Base-by-base conservation (phyloP, 37 sponge, comb jelly and placozoan genomes). In the Geodia barretti region DNA sequence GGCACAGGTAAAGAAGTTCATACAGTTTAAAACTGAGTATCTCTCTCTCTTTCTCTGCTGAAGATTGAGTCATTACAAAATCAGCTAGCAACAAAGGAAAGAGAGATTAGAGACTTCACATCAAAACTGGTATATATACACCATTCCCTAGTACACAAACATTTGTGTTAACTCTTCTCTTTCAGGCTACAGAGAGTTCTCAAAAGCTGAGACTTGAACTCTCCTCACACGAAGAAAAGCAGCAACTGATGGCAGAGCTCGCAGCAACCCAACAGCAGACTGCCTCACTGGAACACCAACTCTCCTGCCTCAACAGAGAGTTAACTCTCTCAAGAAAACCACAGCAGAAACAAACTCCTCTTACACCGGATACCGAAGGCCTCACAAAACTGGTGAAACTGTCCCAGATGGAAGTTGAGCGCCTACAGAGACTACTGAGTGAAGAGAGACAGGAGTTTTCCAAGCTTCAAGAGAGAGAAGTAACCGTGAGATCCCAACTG, bases 1-100 rank as follows among this genome's bases (percentile, higher is more conserved):
- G 26, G 60, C 82, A 14, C 37, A 81, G 33, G 63, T 81, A 40
- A 25, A 72, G 23, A 72, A 47, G 14, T 47, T 47, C 7, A 47
- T n/a, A n/a, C 7, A 14, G 54, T 47, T 17, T 47, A 14, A 47
- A 47, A 7, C 14, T 47, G 7, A 47, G 14, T 47, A 47, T 47
- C 14, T 47, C 14, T 14, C 7, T 14, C 7, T 47, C 14, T 47
- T 47, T 14, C 7, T 14, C 7, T 47, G 54, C 54, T 47, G 54
- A 7, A 47, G 54, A 14, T 47, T 47, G 54, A 47, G 14, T 47
- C 54, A 47, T 14, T 47, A 14, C 54, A 47, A 47, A 47, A 47
- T 14, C 54, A 47, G 54, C 54, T 47, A 47, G 14, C 54, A 14
- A 47, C 54, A 47, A 47, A 14, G 54, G 11, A 47, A 14, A 47